Evolutionary conservation across 2,113 vertebrate genomes (phyloP).

Genomic region (Athene cunicularia): DNA sequence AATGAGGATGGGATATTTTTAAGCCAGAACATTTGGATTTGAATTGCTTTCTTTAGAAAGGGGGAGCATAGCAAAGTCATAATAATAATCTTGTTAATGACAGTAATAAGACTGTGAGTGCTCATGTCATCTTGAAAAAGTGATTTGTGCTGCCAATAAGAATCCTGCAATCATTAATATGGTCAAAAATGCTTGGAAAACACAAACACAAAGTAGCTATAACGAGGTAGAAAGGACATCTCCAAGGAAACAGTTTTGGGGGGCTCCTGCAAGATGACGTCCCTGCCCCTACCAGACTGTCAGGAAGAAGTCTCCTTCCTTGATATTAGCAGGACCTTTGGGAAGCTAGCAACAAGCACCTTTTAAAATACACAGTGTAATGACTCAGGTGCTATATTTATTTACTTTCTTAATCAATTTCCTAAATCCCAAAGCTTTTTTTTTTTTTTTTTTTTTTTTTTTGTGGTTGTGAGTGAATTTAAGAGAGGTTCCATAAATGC

Average conservation of each 20-base stretch:
- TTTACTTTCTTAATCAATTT: not conserved
- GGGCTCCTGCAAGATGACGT: not conserved
- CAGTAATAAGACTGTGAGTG: not conserved
- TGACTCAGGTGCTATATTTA: not conserved
- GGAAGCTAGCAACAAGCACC: not conserved
- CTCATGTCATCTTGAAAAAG: constrained; percentile 35
- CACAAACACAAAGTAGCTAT: not conserved
- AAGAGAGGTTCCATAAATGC: not conserved
- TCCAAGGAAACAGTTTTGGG: not conserved
- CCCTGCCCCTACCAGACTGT: not conserved
- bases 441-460: not conserved
- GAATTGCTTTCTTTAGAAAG: not conserved
- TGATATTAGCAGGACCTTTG: not conserved
- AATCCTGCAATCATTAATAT: not conserved
- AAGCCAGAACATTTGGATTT: not conserved
- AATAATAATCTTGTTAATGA: constrained; percentile 41
- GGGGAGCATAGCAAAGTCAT: not conserved
- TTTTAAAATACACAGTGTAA: not conserved
- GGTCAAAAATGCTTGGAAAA: not conserved
- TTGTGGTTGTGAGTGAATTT: not conserved
- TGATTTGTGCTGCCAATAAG: constrained; percentile 30
- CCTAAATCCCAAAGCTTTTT: not conserved
- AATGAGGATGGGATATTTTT: constrained; percentile 22
- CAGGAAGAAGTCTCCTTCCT: not conserved
- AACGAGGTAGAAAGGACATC: not conserved